These are phyloP conservation scores for Parnassius orleans DNA, from an alignment of 2,888 invertebrate species.

Conservation along the genomic window DNA sequence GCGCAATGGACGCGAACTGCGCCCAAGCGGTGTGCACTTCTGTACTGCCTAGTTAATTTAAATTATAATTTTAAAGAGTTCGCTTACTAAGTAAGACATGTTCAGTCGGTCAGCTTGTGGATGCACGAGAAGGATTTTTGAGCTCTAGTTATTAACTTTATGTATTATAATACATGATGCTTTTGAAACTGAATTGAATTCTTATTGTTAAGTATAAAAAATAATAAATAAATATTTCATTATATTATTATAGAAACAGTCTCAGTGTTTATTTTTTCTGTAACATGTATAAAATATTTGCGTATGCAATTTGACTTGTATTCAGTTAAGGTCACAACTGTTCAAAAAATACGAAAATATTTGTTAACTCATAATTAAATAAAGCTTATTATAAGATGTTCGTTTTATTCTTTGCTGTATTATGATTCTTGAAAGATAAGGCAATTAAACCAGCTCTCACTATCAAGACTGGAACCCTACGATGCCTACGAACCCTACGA, in stretches of 20 bases:
- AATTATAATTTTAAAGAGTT: slow-evolving; percentile 69
- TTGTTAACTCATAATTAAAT: slow-evolving; percentile 82
- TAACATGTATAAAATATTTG: slow-evolving; percentile 70
- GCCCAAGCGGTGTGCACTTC: slow-evolving; percentile 19
- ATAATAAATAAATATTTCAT: slow-evolving; percentile 65
- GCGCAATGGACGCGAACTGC: slow-evolving; percentile 35
- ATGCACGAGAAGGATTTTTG: slow-evolving; percentile 58
- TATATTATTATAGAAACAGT: slow-evolving; percentile 78
- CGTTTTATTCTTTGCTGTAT: slow-evolving; percentile 59
- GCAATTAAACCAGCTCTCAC: too few species aligned
- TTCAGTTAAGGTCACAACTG: slow-evolving; percentile 80
- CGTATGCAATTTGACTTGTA: slow-evolving; percentile 76
- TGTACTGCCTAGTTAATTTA: slow-evolving; percentile 45
- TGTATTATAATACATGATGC: slow-evolving; percentile 78
- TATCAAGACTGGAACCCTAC: too few species aligned
- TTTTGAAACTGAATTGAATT: slow-evolving; percentile 78
- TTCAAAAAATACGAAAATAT: slow-evolving; percentile 78
- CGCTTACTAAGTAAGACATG: slow-evolving; percentile 65
- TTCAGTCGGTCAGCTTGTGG: slow-evolving; percentile 66
- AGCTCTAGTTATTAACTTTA: slow-evolving; percentile 74
- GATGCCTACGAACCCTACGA: too few species aligned
- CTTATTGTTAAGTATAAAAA: slow-evolving; percentile 76
- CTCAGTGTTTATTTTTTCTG: slow-evolving; percentile 73
- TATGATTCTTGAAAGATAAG: too few species aligned
- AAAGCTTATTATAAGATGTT: slow-evolving; percentile 80